Evolutionary conservation across 1,140 invertebrate genomes (phyloP).

Genomic region (Drosophila seguyi): DNA sequence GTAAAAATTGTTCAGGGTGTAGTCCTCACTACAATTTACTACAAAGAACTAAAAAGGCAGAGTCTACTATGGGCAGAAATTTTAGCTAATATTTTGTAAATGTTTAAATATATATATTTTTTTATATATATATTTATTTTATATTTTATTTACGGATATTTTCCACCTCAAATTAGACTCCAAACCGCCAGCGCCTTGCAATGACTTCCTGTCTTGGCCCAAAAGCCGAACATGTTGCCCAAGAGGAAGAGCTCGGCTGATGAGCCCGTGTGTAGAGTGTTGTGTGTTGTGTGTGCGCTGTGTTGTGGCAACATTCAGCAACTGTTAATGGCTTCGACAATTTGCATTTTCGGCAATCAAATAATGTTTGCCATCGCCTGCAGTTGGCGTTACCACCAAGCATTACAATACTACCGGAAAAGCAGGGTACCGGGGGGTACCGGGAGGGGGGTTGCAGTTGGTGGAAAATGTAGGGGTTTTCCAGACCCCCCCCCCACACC

Average conservation of each 20-base stretch:
- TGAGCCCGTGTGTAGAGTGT: not conserved
- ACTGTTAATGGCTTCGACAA: conserved; percentile 53
- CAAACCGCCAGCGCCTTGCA: conserved; percentile 5
- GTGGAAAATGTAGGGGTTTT: not conserved
- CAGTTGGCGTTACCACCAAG: conserved; percentile 35
- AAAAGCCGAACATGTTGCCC: conserved; percentile 14
- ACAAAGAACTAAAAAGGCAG: too few relatives aligned
- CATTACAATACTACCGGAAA: conserved; percentile 30
- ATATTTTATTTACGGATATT: not conserved
- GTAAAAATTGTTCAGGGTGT: not conserved
- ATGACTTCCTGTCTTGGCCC: conserved; percentile 20
- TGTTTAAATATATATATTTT: too few relatives aligned
- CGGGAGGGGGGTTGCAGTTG: not conserved
- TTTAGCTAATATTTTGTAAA: too few relatives aligned
- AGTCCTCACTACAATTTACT: too few relatives aligned
- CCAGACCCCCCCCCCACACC: too few relatives aligned
- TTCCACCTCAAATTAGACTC: conserved; percentile 8
- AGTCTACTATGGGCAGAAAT: too few relatives aligned
- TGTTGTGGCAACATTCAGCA: conserved; percentile 34
- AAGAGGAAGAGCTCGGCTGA: too few relatives aligned
- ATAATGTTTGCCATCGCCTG: conserved; percentile 49
- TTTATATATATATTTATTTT: not conserved
- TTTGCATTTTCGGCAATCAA: conserved; percentile 57
- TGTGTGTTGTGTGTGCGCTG: not conserved
- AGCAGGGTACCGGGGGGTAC: not conserved